Conservation (phyloP, 2,888 invertebrate genomes). For the Parthenolecanium corni region DNA sequence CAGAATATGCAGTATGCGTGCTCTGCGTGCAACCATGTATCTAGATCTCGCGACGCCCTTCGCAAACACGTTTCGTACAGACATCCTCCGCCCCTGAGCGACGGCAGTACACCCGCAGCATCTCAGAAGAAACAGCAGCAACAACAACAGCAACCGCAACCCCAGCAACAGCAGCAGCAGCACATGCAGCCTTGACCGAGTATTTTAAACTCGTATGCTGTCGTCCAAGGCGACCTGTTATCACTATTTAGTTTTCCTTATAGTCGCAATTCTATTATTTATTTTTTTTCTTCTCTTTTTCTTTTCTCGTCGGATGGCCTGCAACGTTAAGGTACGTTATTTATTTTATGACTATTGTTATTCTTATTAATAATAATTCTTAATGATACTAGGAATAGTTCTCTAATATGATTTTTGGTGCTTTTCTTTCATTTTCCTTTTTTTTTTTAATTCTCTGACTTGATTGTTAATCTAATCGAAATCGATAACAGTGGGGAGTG, state of each 20-base stretch:
- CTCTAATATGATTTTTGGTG: constrained; percentile 3
- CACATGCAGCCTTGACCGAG: constrained; percentile 27
- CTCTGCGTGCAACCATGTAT: constrained; percentile 74
- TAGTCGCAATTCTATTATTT: constrained; percentile 23
- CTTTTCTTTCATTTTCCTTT: constrained; percentile 13
- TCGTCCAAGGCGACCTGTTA: constrained; percentile 8
- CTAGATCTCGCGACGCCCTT: constrained; percentile 72
- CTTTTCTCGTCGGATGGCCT: constrained; percentile 14
- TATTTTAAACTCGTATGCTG: constrained; percentile 8
- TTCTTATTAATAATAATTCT: background rate
- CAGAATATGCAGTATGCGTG: constrained; percentile 80
- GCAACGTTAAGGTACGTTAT: constrained; percentile 19
- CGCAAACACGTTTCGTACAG: constrained; percentile 80
- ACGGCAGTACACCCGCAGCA: constrained; percentile 16
- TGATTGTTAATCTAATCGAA: background rate
- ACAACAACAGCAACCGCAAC: background rate
- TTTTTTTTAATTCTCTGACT: background rate
- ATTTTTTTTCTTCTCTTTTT: constrained; percentile 12
- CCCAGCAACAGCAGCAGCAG: constrained; percentile 12
- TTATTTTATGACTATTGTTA: background rate
- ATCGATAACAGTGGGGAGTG: background rate
- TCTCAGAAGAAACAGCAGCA: constrained; percentile 13
- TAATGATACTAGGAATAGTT: background rate
- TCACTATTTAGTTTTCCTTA: constrained; percentile 27
- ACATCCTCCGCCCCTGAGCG: constrained; percentile 45